Percentiles rank a stretch among this genome's conserved stretches.
phyloP scores from a whole-genome alignment of 1,140 invertebrate species.

The Rhopalosiphum maidis region DNA sequence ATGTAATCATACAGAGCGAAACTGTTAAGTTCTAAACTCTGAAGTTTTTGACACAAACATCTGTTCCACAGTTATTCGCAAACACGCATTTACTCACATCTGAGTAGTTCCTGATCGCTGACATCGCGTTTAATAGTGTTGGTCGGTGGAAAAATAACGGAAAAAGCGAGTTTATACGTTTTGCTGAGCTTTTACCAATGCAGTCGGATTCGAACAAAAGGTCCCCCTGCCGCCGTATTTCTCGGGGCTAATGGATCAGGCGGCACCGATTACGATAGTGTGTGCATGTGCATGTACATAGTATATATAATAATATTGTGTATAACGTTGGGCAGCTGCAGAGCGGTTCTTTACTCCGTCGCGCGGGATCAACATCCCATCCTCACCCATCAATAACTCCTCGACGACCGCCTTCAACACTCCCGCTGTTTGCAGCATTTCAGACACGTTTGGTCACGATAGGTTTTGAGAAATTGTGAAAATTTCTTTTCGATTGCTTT shows the following conservation, averaged over 20 bases:
- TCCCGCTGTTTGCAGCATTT: not conserved
- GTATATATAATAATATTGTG: no score
- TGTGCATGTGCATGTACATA: not conserved
- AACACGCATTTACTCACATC: not conserved
- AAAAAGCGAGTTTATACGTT: not conserved
- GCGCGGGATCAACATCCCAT: not conserved
- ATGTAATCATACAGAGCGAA: not conserved
- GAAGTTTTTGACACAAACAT: conserved; percentile 2
- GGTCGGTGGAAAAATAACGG: not conserved
- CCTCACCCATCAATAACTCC: not conserved
- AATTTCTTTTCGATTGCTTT: conserved; percentile 1
- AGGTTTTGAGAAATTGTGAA: conserved; percentile 10
- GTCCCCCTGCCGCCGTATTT: no score
- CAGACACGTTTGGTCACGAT: not conserved
- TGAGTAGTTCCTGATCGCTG: not conserved
- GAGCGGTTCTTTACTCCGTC: not conserved
- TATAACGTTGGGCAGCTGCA: no score
- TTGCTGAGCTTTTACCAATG: not conserved
- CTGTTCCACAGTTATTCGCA: not conserved
- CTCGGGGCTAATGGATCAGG: conserved; percentile 28
- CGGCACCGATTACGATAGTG: not conserved
- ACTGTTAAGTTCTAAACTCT: not conserved
- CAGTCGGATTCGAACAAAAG: conserved; percentile 28
- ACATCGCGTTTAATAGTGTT: not conserved
- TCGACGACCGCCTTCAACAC: not conserved